Evolutionary conservation across 1,140 invertebrate species (phyloP).

Genomic region (Anoplophora glabripennis): DNA sequence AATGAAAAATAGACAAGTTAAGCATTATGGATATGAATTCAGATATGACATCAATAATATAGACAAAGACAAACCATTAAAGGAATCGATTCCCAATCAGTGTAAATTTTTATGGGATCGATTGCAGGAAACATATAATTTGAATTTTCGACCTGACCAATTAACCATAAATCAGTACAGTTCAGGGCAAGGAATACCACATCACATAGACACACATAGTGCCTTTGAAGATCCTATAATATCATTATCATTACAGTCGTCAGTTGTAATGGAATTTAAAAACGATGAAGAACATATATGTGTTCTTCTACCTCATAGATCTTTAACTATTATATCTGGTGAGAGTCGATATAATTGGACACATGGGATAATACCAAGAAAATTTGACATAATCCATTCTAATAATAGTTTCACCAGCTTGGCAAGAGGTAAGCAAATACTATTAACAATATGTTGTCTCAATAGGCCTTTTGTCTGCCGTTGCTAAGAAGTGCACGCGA

Average conservation of each 20-base stretch:
- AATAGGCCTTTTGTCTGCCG: no score
- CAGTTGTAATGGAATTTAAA: constrained; percentile 86
- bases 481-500: no score
- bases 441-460: no score
- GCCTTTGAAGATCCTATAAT: constrained; percentile 87
- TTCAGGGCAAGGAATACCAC: constrained; percentile 92
- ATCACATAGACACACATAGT: constrained; percentile 94
- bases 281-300: constrained; percentile 59
- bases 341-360: constrained; percentile 78
- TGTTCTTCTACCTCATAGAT: constrained; percentile 70
- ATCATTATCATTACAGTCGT: constrained; percentile 83
- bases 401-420: constrained; percentile 53
- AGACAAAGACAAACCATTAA: constrained; percentile 66
- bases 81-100: constrained; percentile 65
- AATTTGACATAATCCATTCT: constrained; percentile 70
- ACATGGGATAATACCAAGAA: constrained; percentile 83
- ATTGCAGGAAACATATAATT: constrained; percentile 54
- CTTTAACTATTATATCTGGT: constrained; percentile 79
- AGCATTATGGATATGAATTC: constrained; percentile 95
- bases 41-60: constrained; percentile 87
- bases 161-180: constrained; percentile 89
- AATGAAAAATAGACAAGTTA: constrained; percentile 84
- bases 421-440: constrained; percentile 51
- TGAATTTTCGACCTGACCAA: constrained; percentile 72
- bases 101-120: constrained; percentile 66